Evolutionary conservation across 2,113 vertebrate species (phyloP).

Genomic region (Cyanoderma ruficeps): DNA sequence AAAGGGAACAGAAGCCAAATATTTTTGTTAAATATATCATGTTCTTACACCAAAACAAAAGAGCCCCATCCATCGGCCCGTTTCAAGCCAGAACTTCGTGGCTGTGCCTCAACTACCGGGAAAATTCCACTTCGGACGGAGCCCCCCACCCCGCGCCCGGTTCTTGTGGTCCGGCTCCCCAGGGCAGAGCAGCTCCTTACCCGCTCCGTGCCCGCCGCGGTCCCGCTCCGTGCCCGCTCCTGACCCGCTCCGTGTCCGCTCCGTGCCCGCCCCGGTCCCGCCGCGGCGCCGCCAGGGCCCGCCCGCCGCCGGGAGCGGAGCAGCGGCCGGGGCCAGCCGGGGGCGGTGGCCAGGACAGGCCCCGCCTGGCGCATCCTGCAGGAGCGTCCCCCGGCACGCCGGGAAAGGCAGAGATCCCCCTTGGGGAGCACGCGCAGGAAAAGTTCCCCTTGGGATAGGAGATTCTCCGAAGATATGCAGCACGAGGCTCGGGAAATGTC

Average conservation of each 20-base stretch:
- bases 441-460: background rate
- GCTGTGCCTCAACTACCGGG: background rate
- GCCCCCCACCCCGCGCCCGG: background rate
- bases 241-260: background rate
- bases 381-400: background rate
- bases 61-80: background rate
- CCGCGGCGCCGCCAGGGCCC: background rate
- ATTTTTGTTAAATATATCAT: background rate
- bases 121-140: background rate
- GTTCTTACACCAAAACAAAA: background rate
- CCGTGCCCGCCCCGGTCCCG: too few relatives aligned
- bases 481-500: background rate
- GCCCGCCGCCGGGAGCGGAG: background rate
- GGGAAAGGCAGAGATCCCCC: background rate
- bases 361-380: background rate
- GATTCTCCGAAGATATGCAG: background rate
- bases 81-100: background rate
- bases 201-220: accelerated
- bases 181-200: background rate
- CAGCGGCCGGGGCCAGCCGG: background rate
- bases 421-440: accelerated
- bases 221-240: accelerated
- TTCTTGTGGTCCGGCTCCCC: background rate
- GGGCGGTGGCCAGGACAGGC: background rate
- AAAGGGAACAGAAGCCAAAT: accelerated